Conservation (phyloP, 2,797 vertebrate species). For the Myotis planiceps region DNA sequence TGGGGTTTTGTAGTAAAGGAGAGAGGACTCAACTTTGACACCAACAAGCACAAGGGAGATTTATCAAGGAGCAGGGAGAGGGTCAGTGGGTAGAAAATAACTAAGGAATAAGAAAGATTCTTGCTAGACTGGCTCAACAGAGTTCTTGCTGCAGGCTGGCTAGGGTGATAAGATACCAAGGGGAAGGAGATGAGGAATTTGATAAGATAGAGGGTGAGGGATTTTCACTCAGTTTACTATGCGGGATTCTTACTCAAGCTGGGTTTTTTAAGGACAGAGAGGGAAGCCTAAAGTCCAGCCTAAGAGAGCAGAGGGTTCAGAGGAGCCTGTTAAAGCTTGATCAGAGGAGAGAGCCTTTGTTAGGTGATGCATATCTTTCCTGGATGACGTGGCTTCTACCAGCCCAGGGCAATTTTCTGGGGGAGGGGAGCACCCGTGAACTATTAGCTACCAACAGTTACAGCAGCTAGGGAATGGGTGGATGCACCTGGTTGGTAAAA, state of each 20-base stretch:
- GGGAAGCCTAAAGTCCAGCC: neutral
- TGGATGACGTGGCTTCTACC: neutral
- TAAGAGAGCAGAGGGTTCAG: neutral
- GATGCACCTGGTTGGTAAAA: neutral
- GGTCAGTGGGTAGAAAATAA: neutral
- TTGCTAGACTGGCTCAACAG: neutral
- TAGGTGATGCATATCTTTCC: neutral
- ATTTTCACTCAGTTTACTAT: neutral
- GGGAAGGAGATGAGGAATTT: neutral
- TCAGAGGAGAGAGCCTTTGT: neutral
- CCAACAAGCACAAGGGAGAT: neutral
- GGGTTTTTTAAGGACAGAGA: neutral
- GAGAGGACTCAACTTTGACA: neutral
- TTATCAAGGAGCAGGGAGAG: neutral
- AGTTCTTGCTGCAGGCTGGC: neutral
- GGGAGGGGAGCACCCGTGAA: neutral
- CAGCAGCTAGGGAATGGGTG: rapidly evolving
- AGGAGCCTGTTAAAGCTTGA: neutral
- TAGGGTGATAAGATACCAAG: neutral
- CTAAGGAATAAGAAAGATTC: neutral
- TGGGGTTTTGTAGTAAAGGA: neutral
- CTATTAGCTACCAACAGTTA: neutral
- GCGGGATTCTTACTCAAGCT: neutral
- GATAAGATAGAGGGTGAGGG: neutral
- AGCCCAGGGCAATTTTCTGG: neutral